Base-by-base conservation (phyloP, 2,888 invertebrate genomes). In the Atrina japonica region DNA sequence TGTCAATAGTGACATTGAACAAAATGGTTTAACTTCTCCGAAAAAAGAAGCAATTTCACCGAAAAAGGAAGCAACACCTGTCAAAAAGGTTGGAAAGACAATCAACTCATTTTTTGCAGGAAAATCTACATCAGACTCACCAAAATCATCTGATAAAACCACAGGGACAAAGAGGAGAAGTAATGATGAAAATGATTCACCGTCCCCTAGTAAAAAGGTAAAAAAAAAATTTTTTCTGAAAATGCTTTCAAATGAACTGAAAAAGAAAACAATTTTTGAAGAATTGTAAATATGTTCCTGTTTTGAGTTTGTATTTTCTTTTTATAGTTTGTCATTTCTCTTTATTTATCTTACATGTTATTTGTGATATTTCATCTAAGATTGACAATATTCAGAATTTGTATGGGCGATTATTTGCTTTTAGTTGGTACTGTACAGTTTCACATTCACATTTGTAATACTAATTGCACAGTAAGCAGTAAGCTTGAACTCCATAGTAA, bases 1-100 rank as follows among this genome's bases (percentile, higher is more conserved):
- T 68, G 72, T 67, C 3, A 71, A 72, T 35, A 69, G 61, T 47
- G 64, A 68, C 47, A 53, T 35, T 18, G 52, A 67, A 9, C 40
- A 35, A 16, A 27, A 52, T 29, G 40, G 41, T 23, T 21, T 63
- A 11, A n/a, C 65, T 5, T 23, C 66, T 3, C 47, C 47, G n/a
- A 58, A 63, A 50, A 64, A 18, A 18, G 47, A 43, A n/a, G n/a
- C n/a, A 50, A 30, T 53, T 1, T 9, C 73, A 47, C 63, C 50
- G 5, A 35, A 52, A 43, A 56, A n/a, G n/a, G n/a, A 73, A 25
- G 30, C 61, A 9, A 41, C 64, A 18, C 43, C 67, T 1, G 53
- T 55, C 47, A 65, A 68, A 52, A 69, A 25, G 14, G 35, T 11
- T 7, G 35, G 35, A n/a, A n/a, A n/a, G n/a, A n/a, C n/a, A n/a